Evolutionary conservation across 2,113 vertebrate genomes (phyloP), one percentile per base, ranked within the genome.

Genomic region (Takifugu flavidus): DNA sequence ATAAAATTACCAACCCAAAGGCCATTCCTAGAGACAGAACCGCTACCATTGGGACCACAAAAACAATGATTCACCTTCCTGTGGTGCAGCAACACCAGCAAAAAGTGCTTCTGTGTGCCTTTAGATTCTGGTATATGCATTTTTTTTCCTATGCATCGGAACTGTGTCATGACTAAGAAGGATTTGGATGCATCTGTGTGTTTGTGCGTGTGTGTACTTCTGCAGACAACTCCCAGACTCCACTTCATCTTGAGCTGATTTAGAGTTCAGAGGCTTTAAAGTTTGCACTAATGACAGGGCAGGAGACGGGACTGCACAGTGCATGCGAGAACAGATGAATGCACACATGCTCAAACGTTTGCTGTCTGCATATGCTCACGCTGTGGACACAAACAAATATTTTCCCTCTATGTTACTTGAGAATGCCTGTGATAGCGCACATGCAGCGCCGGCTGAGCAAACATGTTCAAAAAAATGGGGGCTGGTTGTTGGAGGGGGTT

Each of bases 181-280:
- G 4, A n/a, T 47, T 4, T 47, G 70, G 69, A n/a, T 49, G 70
- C 51, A 46, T 46, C 45, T 62, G 54, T 74, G 25, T 75, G 44
- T 66, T 56, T 60, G 54, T 74, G 75, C 70, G 39, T 57, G 75
- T 62, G 60, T 53, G 45, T 47, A 55, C 56, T 56, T 57, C 65
- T 78, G 61, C 62, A 78, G 85, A 82, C 64, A 69, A 45, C 81
- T 78, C 75, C 67, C 75, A 85, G 82, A 82, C 86, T 82, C 62
- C 57, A 62, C 72, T 78, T 86, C 82, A 84, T 89, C 85, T 86
- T 83, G 80, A 82, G 82, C 84, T 86, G 82, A 86, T 89, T 89
- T 86, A 79, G 77, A 79, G 84, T 82, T 87, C 83, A 77, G 79
- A 86, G 77, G 64, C 78, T 87, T 86, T 82, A 86, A 79, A 85